These are phyloP conservation scores for Leptopilina myrica DNA, from an alignment of 2,888 invertebrate genomes.

Conservation along the genomic window DNA sequence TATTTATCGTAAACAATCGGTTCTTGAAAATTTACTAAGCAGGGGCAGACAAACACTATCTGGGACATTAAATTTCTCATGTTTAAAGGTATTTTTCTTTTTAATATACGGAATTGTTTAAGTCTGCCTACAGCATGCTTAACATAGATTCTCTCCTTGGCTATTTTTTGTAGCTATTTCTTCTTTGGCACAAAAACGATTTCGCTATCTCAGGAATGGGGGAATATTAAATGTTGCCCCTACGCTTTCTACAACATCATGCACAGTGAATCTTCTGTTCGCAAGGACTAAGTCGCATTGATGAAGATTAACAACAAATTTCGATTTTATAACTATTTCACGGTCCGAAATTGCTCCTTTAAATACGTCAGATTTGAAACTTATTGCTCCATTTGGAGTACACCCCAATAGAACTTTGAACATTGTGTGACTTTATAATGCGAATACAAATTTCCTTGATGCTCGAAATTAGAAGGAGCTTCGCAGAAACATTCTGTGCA, in stretches of 20 bases:
- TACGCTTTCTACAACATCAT: neutral
- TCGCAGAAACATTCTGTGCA: too few relatives aligned
- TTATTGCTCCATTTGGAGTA: too few relatives aligned
- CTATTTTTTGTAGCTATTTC: slow-evolving; percentile 57
- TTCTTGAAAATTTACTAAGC: slow-evolving; percentile 54
- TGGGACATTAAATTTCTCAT: slow-evolving; percentile 52
- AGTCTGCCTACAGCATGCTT: slow-evolving; percentile 57
- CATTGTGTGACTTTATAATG: too few relatives aligned
- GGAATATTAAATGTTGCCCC: slow-evolving; percentile 32
- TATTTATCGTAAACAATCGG: slow-evolving; percentile 49
- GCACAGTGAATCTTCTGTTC: too few relatives aligned
- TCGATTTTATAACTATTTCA: too few relatives aligned
- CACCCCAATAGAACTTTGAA: too few relatives aligned
- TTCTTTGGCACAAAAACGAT: slow-evolving; percentile 53
- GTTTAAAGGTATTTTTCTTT: slow-evolving; percentile 50
- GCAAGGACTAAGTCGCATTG: too few relatives aligned
- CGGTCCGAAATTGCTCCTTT: too few relatives aligned
- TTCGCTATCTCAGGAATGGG: slow-evolving; percentile 55
- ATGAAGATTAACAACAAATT: too few relatives aligned
- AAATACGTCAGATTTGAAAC: too few relatives aligned
- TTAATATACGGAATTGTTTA: slow-evolving; percentile 56
- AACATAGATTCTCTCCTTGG: slow-evolving; percentile 57
- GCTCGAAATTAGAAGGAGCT: too few relatives aligned
- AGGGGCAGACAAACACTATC: slow-evolving; percentile 57
- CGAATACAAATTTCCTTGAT: too few relatives aligned